Evolutionary conservation across 2,797 vertebrate species (phyloP).

Genomic region (Morelia viridis): DNA sequence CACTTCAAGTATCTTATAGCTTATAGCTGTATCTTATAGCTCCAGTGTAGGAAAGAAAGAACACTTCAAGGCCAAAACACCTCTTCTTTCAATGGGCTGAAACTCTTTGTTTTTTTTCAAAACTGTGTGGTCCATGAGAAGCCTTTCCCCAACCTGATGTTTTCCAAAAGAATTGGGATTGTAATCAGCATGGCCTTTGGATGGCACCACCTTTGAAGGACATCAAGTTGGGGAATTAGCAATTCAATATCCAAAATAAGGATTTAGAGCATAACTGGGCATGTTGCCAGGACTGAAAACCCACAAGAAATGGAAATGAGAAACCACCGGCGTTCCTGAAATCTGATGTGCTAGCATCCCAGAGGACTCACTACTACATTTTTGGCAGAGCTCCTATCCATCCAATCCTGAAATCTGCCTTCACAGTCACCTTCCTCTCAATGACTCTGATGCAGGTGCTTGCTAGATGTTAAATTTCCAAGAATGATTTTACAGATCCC

Average conservation of each 20-base stretch:
- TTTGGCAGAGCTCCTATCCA: not conserved
- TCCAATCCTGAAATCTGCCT: not conserved
- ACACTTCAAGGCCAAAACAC: not conserved
- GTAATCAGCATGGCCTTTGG: not conserved
- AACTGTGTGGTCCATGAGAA: not conserved
- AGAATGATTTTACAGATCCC: not conserved
- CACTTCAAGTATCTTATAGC: fast-evolving
- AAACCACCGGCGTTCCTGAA: not conserved
- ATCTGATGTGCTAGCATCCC: conserved; percentile 25
- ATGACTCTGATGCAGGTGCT: not conserved
- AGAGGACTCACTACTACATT: not conserved
- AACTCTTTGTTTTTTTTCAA: not conserved
- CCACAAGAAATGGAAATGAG: not conserved
- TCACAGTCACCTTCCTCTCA: not conserved
- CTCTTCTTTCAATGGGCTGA: not conserved
- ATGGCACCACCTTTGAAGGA: not conserved
- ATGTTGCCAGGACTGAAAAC: not conserved
- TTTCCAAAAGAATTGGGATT: not conserved
- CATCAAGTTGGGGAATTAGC: not conserved
- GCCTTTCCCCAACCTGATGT: not conserved
- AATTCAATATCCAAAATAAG: not conserved
- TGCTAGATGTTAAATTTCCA: not conserved
- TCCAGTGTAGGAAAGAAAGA: not conserved
- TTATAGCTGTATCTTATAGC: fast-evolving
- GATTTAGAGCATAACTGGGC: not conserved